Percentiles rank a stretch among this genome's conserved stretches.
These are phyloP conservation scores for Halocaridina rubra DNA, from an alignment of 2,888 invertebrate genomes.

Conservation along the genomic window DNA sequence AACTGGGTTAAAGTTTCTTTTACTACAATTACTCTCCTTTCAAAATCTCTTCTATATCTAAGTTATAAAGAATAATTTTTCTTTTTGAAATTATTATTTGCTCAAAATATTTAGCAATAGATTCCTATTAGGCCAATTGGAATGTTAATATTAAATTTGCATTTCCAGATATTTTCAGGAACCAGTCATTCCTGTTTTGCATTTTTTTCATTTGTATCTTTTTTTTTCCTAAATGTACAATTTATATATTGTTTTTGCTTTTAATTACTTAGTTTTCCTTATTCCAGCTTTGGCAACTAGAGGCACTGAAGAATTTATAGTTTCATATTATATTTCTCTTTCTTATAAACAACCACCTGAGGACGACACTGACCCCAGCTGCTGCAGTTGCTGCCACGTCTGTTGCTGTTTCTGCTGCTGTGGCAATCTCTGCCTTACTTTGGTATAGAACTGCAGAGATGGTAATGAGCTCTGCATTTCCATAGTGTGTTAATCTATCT, in stretches of 20 bases:
- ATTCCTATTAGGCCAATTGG: no score
- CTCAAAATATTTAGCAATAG: no score
- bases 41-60: no score
- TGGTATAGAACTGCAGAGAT: background rate
- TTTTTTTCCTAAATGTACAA: no score
- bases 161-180: no score
- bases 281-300: constrained; percentile 18
- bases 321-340: constrained; percentile 5
- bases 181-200: no score
- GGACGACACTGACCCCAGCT: background rate
- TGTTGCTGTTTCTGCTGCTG: background rate
- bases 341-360: constrained; percentile 4
- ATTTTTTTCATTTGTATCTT: no score
- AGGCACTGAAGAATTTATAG: background rate
- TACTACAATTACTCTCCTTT: no score
- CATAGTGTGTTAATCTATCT: background rate
- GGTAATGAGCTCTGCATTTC: constrained; percentile 12
- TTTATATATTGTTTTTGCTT: no score
- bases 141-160: no score
- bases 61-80: no score
- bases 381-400: background rate
- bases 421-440: background rate
- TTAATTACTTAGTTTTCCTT: constrained; percentile 39
- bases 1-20: constrained; percentile 1
- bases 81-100: no score